These are phyloP conservation scores for Morphnarchus princeps DNA, from an alignment of 2,113 vertebrate species.

Conservation along the genomic window DNA sequence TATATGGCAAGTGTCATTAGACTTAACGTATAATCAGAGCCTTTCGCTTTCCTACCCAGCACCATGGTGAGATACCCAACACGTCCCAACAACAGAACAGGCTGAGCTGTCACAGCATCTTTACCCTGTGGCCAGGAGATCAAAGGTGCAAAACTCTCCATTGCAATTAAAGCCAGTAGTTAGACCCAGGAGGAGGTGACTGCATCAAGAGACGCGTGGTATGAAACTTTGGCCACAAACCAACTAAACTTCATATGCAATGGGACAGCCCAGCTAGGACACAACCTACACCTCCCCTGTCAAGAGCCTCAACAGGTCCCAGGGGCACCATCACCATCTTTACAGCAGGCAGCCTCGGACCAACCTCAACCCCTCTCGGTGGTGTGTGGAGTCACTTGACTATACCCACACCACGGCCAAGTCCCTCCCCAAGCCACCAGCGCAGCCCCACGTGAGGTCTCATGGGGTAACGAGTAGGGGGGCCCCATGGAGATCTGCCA, in stretches of 20 bases:
- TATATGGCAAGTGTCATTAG: background rate
- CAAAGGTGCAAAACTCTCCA: background rate
- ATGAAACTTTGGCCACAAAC: background rate
- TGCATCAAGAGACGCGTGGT: accelerated
- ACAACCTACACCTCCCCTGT: background rate
- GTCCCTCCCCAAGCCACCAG: background rate
- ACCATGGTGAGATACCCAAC: background rate
- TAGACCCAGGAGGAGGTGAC: background rate
- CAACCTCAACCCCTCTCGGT: background rate
- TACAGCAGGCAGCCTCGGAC: background rate
- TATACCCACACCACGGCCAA: background rate
- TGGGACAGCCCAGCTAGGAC: background rate
- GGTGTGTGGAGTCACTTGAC: background rate
- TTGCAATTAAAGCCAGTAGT: background rate
- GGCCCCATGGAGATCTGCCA: background rate
- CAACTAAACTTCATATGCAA: background rate
- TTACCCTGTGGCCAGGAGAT: background rate
- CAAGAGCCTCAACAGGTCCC: background rate
- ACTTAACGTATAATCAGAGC: background rate
- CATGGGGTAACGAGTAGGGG: accelerated
- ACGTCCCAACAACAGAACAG: background rate
- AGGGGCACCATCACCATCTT: background rate
- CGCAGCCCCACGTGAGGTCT: background rate
- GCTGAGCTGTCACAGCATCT: background rate
- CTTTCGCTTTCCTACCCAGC: background rate